phyloP scores from a whole-genome alignment of 2,888 invertebrate species.

The Torymus aiolomorphi region DNA sequence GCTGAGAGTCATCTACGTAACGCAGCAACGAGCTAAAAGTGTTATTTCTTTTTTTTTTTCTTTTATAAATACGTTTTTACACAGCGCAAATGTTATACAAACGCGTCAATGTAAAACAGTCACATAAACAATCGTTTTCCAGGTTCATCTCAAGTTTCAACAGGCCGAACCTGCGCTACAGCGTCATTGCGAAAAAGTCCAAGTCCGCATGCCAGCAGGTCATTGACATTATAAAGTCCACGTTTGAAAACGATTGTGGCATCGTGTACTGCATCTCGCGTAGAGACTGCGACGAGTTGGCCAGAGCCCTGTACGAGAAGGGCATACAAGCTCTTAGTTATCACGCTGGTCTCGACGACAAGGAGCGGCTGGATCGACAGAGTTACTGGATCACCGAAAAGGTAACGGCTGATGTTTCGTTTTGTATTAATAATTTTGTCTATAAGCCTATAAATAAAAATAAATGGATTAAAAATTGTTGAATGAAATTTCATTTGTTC shows the following conservation, averaged over 20 bases:
- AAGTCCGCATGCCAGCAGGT: constrained; percentile 84
- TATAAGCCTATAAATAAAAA: background rate
- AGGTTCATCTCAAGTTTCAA: constrained; percentile 96
- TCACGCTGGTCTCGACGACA: constrained; percentile 91
- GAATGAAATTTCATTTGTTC: too few species aligned
- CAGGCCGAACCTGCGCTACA: constrained; percentile 92
- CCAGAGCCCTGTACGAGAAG: constrained; percentile 79
- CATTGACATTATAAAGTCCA: constrained; percentile 82
- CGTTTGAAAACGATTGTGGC: constrained; percentile 85
- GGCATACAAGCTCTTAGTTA: constrained; percentile 88
- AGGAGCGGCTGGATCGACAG: constrained; percentile 84
- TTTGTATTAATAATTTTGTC: too few species aligned
- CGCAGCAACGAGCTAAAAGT: too few species aligned
- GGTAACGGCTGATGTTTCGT: constrained; percentile 68
- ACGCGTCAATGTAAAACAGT: too few species aligned
- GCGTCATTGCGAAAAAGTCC: constrained; percentile 87
- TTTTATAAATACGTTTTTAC: too few species aligned
- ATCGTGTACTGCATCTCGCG: constrained; percentile 97
- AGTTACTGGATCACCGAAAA: constrained; percentile 90
- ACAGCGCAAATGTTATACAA: too few species aligned
- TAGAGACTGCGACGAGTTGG: constrained; percentile 90
- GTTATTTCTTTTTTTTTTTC: too few species aligned
- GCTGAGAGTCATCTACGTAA: too few species aligned
- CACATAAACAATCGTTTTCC: background rate
- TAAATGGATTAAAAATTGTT: background rate